A percentile compares a stretch with the other conserved stretches of the same genome.
Conservation (phyloP, 2,888 invertebrate genomes). For the Asteroscopus sphinx region DNA sequence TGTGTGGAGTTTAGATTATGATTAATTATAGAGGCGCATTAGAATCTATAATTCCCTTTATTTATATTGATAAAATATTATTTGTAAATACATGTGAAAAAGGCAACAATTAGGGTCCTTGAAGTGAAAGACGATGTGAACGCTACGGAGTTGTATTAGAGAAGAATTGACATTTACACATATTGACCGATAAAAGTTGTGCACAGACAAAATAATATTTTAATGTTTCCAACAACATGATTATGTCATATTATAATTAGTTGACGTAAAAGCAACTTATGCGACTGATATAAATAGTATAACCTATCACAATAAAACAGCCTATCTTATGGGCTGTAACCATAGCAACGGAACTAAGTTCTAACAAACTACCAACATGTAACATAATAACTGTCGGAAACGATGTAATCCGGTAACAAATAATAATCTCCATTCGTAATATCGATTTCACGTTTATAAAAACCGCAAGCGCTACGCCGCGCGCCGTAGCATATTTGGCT, state of each 20-base stretch:
- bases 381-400: constrained; percentile 17
- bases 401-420: constrained; percentile 22
- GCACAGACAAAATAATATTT: too few relatives aligned
- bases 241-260: too few relatives aligned
- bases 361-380: constrained; percentile 10
- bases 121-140: too few relatives aligned
- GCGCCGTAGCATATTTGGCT: constrained; percentile 13
- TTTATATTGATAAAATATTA: constrained; percentile 3
- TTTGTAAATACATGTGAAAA: background rate
- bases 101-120: too few relatives aligned
- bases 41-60: constrained; percentile 14
- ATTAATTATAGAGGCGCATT: constrained; percentile 36
- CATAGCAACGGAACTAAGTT: constrained; percentile 17
- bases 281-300: constrained; percentile 23
- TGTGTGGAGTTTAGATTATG: constrained; percentile 43
- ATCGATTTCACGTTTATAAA: constrained; percentile 40
- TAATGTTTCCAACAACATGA: too few relatives aligned
- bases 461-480: constrained; percentile 26
- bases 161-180: too few relatives aligned
- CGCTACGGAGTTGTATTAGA: too few relatives aligned
- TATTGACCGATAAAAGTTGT: too few relatives aligned
- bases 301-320: constrained; percentile 18
- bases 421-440: constrained; percentile 27
- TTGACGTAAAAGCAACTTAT: too few relatives aligned
- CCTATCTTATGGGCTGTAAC: constrained; percentile 3